Evolutionary conservation across 2,113 vertebrate genomes (phyloP), one percentile per base, ranked within the genome.

Genomic region (Ramphastos sulfuratus): DNA sequence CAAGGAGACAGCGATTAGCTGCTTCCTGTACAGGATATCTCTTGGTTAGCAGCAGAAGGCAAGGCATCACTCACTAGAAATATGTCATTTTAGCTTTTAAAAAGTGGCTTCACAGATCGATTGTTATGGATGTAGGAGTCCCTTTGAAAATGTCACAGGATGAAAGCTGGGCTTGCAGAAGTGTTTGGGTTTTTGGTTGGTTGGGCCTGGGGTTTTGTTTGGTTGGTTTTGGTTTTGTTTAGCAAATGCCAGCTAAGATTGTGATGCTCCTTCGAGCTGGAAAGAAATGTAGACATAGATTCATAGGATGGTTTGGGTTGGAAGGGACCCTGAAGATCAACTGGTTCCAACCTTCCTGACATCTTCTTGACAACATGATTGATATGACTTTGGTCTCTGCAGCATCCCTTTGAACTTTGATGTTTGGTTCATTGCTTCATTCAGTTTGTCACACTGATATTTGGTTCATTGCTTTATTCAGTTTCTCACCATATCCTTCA

Each of bases 1-100:
- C 88, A 95, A 94, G 82, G 91, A 92, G 82, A 70, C 63, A 73
- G 92, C 82, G 67, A 96, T 94, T 94, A 94, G 84, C 66, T 93
- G 67, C 60, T 93, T 95, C 92, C 85, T 82, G 74, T 81, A 73
- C 75, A 71, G 89, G 84, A 67, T 95, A 84, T 88, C 74, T 96
- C 70, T 80, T 94, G 91, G 84, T 72, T 61, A 80, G 75, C 64
- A 74, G 60, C 33, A 80, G 77, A 31, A 89, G 28, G 65, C 69
- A 80, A 89, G 91, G 88, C 30, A 92, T 60, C 16, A 70, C 69
- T 87, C 71, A 90, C 63, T 77, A 76, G 82, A 83, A 94, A 76
- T 59, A 69, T 8, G 58, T 46, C 87, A 77, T 90, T 96, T 88
- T 82, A 95, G 89, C 46, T 59, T 89, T 87, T 92, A 77, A 2